Conservation (phyloP, 2,888 invertebrate genomes). For the Pristionchus mayeri region DNA sequence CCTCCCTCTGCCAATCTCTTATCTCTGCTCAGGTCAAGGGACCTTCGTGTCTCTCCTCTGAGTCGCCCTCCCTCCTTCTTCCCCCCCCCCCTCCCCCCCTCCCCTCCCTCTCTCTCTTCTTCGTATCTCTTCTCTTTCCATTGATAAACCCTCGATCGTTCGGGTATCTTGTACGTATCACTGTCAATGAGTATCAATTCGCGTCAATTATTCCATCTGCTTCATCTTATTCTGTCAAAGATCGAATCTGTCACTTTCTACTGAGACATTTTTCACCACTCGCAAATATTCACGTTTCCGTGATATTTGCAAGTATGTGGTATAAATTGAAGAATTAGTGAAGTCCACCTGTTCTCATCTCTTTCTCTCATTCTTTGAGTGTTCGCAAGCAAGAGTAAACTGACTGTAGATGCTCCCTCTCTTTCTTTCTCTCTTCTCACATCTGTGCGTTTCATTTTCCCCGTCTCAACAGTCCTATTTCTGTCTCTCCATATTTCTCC, state of each 20-base stretch:
- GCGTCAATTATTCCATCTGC: neutral
- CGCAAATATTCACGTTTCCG: neutral
- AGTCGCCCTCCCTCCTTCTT: no score
- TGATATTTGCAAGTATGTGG: neutral
- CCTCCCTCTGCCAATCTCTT: slow-evolving; percentile 39
- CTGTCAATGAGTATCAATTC: neutral
- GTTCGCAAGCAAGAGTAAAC: slow-evolving; percentile 31
- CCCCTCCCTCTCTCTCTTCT: neutral
- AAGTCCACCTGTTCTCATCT: slow-evolving; percentile 7
- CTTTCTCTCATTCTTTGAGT: slow-evolving; percentile 33
- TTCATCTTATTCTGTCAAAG: neutral
- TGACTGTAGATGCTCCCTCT: neutral
- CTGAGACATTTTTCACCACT: neutral
- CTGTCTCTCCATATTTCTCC: neutral
- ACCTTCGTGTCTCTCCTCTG: slow-evolving; percentile 1
- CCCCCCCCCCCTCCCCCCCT: neutral
- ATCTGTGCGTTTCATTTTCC: neutral
- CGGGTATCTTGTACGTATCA: slow-evolving; percentile 41
- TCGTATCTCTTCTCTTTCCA: slow-evolving; percentile 19
- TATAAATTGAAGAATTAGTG: no score
- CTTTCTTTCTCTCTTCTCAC: slow-evolving; percentile 3
- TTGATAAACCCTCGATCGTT: slow-evolving; percentile 39
- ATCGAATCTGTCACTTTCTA: no score
- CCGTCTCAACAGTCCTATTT: neutral
- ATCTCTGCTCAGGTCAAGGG: slow-evolving; percentile 46